Evolutionary conservation across 2,113 vertebrate genomes (phyloP), one percentile per base, ranked within the genome.

Genomic region (Athene noctua): DNA sequence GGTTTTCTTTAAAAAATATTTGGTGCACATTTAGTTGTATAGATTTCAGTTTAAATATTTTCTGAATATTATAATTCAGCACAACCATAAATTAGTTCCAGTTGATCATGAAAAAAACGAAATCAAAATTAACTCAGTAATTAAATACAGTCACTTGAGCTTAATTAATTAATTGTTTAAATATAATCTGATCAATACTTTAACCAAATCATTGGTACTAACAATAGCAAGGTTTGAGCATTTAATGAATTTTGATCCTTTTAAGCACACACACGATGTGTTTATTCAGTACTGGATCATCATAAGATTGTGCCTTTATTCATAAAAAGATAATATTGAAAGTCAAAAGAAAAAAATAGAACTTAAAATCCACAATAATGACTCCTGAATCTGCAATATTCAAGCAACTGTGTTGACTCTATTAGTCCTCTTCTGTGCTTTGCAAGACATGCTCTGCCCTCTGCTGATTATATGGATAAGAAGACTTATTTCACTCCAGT

Each of bases 141-240:
- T 93, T 88, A 79, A 90, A 92, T 29, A 29, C 42, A 86, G 18
- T 47, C 27, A 86, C 27, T 93, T 80, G 40, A 90, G 1, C 23
- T 65, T 86, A 80, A 79, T 88, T 78, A 11, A 46, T 71, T 70
- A 4, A 38, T 54, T 90, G 54, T 61, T 82, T 83, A 68, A 36
- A 75, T 90, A 62, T 83, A 92, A 80, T 86, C 52, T 80, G 40
- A 86, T 94, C 82, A 49, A 92, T 92, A 80, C 9, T 82, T 82
- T 85, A 90, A 7, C 40, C 13, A 61, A 77, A 88, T 73, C 1
- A 47, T 63, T 54, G 3, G 6, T 68, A 20, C 30, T 61, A 38
- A 68, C 20, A 71, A 47, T 16, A 57, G 30, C 11, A 84, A 54
- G 22, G 44, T 44, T 44, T 44, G 44, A 44, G 44, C 13, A 38